Conservation (phyloP, 2,888 invertebrate genomes). For the Drosophila ochracea region DNA sequence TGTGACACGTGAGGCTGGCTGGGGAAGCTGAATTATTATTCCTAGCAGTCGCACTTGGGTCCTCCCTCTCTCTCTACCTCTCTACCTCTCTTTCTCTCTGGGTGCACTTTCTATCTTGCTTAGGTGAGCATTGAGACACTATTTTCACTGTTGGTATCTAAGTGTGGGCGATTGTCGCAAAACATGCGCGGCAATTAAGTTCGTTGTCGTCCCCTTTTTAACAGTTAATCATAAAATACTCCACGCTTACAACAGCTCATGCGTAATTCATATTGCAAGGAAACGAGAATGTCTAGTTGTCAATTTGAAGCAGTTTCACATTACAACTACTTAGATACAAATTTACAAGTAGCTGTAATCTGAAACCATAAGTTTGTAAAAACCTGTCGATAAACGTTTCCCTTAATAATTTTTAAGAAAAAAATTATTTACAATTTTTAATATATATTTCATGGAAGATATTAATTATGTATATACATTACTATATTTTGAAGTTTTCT, state of each 20-base stretch:
- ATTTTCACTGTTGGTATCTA: constrained; percentile 39
- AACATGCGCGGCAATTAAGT: constrained; percentile 69
- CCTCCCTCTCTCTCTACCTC: not conserved
- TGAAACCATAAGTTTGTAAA: not conserved
- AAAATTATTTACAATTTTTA: accelerated
- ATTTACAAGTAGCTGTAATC: not conserved
- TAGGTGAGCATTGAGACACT: constrained; percentile 58
- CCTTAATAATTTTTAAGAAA: not conserved
- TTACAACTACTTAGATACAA: constrained; percentile 1
- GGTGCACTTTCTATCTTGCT: constrained; percentile 52
- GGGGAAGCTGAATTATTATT: constrained; percentile 66
- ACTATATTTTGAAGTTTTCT: not conserved
- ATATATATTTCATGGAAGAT: not conserved
- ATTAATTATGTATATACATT: not conserved
- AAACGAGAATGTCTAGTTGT: not conserved
- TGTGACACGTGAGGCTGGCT: constrained; percentile 66
- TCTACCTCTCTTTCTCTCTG: not conserved
- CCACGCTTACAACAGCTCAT: constrained; percentile 21
- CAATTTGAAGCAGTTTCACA: constrained; percentile 2
- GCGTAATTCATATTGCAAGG: constrained; percentile 39
- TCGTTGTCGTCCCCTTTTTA: constrained; percentile 35
- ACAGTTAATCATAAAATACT: constrained; percentile 27
- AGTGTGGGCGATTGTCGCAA: constrained; percentile 52
- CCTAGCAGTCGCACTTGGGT: constrained; percentile 53
- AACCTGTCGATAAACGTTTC: not conserved